These are phyloP conservation scores for Zalophus californianus DNA, from an alignment of 2,797 vertebrate species.

Conservation along the genomic window DNA sequence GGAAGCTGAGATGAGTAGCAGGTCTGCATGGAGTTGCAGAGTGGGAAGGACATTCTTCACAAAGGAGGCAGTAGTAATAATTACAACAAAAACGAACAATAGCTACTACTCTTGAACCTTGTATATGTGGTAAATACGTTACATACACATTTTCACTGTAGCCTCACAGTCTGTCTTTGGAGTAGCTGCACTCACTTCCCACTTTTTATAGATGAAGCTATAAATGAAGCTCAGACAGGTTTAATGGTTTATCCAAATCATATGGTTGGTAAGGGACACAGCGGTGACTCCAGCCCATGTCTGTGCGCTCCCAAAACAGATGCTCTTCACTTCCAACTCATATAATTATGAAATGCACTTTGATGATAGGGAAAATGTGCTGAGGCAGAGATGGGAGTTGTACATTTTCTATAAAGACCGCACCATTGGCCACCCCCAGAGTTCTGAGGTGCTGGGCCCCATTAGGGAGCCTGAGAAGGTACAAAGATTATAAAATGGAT, in stretches of 20 bases:
- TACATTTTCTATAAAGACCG: constrained; percentile 1
- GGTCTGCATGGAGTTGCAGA: not conserved
- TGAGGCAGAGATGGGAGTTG: not conserved
- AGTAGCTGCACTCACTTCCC: not conserved
- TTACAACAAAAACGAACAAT: not conserved
- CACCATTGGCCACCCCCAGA: not conserved
- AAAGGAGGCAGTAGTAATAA: not conserved
- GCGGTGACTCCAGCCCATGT: not conserved
- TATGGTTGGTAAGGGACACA: not conserved
- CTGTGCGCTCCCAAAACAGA: not conserved
- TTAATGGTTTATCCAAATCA: not conserved
- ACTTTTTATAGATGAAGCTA: not conserved
- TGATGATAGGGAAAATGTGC: not conserved
- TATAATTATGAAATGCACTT: constrained; percentile 39
- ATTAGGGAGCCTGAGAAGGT: constrained; percentile 45
- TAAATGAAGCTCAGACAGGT: not conserved
- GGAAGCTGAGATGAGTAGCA: not conserved
- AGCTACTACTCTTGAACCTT: not conserved
- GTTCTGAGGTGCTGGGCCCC: constrained; percentile 7
- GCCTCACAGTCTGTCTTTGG: not conserved
- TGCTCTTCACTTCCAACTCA: not conserved
- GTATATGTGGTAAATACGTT: not conserved
- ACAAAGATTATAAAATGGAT: constrained; percentile 53
- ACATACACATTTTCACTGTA: not conserved
- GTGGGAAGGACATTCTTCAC: not conserved